phyloP scores from a whole-genome alignment of 2,113 vertebrate genomes.

The Phasianus colchicus region DNA sequence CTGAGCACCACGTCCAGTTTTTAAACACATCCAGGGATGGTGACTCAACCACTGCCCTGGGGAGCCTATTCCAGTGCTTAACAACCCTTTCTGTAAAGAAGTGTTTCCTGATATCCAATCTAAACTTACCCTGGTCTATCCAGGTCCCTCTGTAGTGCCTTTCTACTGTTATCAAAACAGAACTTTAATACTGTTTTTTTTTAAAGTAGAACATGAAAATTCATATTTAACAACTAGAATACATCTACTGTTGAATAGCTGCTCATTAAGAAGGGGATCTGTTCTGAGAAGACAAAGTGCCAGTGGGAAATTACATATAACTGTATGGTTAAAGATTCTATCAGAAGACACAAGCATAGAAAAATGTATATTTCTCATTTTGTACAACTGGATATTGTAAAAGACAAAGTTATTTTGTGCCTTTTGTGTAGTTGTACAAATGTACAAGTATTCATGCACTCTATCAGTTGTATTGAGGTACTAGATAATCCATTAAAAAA shows the following conservation, averaged over 20 bases:
- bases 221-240: constrained; percentile 8
- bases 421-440: not conserved
- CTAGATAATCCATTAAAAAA: not conserved
- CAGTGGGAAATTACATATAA: not conserved
- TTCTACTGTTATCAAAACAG: constrained; percentile 1
- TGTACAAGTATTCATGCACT: not conserved
- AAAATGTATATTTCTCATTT: not conserved
- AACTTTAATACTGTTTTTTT: not conserved
- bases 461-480: not conserved
- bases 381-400: not conserved
- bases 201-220: constrained; percentile 55
- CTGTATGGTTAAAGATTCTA: not conserved
- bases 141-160: no score
- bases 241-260: not conserved
- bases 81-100: no score
- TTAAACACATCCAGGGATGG: no score
- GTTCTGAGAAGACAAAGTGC: not conserved
- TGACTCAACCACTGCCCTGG: no score
- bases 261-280: constrained; percentile 30
- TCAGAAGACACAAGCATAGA: not conserved
- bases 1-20: no score
- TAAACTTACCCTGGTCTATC: no score
- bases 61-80: no score
- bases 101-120: no score
- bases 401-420: not conserved